Conservation (phyloP, 2,113 vertebrate genomes). For the Chloebia gouldiae region DNA sequence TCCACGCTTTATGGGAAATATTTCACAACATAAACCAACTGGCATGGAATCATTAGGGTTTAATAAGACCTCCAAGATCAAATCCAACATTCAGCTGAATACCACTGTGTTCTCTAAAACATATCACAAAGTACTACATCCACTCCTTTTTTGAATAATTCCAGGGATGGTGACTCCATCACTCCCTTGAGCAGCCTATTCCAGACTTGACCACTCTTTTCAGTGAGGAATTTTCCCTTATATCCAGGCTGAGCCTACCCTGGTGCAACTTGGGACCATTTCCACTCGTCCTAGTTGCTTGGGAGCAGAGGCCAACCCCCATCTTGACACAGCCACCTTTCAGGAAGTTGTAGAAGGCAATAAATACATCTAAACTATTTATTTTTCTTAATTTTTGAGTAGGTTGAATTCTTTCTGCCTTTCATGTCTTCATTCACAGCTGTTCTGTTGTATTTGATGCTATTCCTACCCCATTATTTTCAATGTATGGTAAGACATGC, state of each 20-base stretch:
- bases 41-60: background rate
- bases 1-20: background rate
- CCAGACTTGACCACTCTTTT: background rate
- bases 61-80: background rate
- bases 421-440: background rate
- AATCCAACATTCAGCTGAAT: background rate
- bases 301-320: accelerated
- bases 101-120: background rate
- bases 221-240: background rate
- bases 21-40: background rate
- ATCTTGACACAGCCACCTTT: background rate
- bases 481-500: background rate
- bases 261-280: background rate
- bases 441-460: background rate
- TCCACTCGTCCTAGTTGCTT: background rate
- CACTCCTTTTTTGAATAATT: background rate
- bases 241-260: too few relatives aligned
- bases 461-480: background rate
- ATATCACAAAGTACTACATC: background rate
- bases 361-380: background rate
- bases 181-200: background rate
- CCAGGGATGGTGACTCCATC: background rate
- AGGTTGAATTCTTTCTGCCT: background rate
- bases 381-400: background rate
- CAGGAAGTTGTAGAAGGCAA: background rate